A percentile compares a stretch with the other conserved stretches of the same genome.
Evolutionary conservation across 1,140 invertebrate genomes (phyloP).

Genomic region (Bombus huntii): DNA sequence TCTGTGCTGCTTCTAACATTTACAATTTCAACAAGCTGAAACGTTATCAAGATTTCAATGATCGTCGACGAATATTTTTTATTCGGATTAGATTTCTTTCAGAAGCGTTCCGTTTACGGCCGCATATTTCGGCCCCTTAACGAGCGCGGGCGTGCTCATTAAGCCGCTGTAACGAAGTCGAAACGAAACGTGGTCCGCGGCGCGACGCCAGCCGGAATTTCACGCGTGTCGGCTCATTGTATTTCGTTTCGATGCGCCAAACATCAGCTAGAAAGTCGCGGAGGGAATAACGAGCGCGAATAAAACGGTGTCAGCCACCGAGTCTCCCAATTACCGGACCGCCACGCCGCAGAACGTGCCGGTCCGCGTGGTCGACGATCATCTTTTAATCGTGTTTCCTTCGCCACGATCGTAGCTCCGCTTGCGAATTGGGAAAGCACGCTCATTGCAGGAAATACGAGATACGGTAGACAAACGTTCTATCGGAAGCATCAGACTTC

Average conservation of each 20-base stretch:
- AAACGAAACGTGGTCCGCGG: conserved; percentile 35
- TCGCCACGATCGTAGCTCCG: neutral
- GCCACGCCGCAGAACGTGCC: conserved; percentile 51
- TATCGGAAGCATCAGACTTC: neutral
- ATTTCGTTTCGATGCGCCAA: conserved; percentile 64
- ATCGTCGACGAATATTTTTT: neutral
- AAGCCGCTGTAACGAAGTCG: conserved; percentile 40
- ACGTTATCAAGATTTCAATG: neutral
- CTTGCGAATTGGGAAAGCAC: neutral
- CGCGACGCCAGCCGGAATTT: conserved; percentile 56
- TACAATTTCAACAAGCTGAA: neutral
- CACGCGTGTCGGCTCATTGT: conserved; percentile 64
- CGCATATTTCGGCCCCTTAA: conserved; percentile 39
- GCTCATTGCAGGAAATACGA: neutral
- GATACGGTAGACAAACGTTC: neutral
- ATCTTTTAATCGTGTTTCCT: conserved; percentile 55
- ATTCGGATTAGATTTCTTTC: conserved; percentile 28
- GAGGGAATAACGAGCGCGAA: conserved; percentile 51
- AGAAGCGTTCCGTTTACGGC: conserved; percentile 16
- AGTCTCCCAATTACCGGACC: conserved; percentile 61
- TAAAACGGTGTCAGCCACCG: conserved; percentile 65
- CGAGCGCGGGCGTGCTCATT: conserved; percentile 38
- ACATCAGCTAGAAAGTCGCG: conserved; percentile 59
- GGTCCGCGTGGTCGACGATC: conserved; percentile 16
- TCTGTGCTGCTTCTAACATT: neutral